phyloP scores from a whole-genome alignment of 2,888 invertebrate species.

The Buathra laborator region DNA sequence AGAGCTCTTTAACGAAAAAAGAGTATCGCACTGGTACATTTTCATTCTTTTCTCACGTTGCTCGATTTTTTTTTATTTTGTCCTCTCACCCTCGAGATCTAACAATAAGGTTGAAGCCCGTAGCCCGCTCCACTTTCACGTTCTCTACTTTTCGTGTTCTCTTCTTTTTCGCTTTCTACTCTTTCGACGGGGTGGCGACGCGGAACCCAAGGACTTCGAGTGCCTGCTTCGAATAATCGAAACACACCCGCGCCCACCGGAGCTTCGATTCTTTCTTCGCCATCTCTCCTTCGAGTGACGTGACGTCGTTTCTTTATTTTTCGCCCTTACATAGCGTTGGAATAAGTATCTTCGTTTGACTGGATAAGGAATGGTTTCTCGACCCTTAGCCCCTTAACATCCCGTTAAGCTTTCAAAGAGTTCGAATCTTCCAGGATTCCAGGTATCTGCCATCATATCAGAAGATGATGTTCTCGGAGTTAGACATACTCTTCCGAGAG shows the following conservation, averaged over 20 bases:
- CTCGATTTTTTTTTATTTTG: slow-evolving; percentile 21
- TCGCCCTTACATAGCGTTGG: not conserved
- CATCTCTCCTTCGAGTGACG: slow-evolving; percentile 30
- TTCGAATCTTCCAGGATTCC: not conserved
- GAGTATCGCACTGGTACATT: slow-evolving; percentile 50
- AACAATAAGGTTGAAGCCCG: slow-evolving; percentile 62
- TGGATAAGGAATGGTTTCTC: slow-evolving; percentile 28
- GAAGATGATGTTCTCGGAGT: not conserved
- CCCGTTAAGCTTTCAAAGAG: not conserved
- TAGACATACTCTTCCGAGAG: too few relatives aligned
- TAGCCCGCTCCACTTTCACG: slow-evolving; percentile 46
- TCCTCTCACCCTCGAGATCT: slow-evolving; percentile 36
- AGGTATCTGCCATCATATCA: not conserved
- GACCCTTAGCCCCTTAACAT: too few relatives aligned
- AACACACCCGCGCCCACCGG: slow-evolving; percentile 50
- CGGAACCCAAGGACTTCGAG: slow-evolving; percentile 51
- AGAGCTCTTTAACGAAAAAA: slow-evolving; percentile 70
- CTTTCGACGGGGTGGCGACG: slow-evolving; percentile 48
- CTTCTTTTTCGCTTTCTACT: slow-evolving; percentile 48
- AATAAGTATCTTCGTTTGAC: slow-evolving; percentile 47
- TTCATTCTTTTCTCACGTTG: slow-evolving; percentile 43
- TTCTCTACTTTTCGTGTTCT: slow-evolving; percentile 39
- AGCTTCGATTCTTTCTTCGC: slow-evolving; percentile 57
- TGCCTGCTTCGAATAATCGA: slow-evolving; percentile 68
- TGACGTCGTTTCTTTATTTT: slow-evolving; percentile 53